Base-by-base conservation (phyloP, 2,888 invertebrate genomes). In the Amaurobius ferox region DNA sequence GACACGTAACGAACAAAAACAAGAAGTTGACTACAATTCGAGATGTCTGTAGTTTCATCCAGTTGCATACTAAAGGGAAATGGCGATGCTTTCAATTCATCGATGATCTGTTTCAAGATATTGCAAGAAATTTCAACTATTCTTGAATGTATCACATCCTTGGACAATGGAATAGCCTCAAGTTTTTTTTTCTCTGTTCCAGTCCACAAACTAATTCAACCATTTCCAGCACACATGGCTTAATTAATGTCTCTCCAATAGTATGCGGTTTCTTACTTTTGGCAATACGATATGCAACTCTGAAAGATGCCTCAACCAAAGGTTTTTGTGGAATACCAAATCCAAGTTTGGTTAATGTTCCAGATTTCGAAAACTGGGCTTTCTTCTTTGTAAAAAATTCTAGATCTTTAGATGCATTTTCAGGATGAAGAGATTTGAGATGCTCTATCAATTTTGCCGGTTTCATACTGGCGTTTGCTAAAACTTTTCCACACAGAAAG, bases 41-140 rank as follows among this genome's bases (percentile, higher is more conserved):
- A 74, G 44, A 74, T 74, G 39, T 68, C 70, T 93, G 93, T 88
- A 92, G 93, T 40, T 92, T 93, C 77, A 91, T 91, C 73, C 44
- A 72, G 39, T 77, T 73, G 66, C 79, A 79, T 79, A 79, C 72
- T 72, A 67, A 78, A 87, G 71, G 73, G 80, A 35, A 76, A 87
- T 74, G 78, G 70, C 78, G 40, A 78, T 68, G 61, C 78, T 78
- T 68, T 70, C 78, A 78, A 72, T 78, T 74, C 76, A 32, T 87
- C n/a, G 68, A 71, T 70, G 83, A 64, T 40, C 64, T 83, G 64
- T 19, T 79, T 67, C 79, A 72, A 79, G 16, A 79, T 79, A 74
- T 81, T 55, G n/a, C n/a, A n/a, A n/a, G n/a, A n/a, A n/a, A n/a
- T n/a, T n/a, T 16, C 62, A 64, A 64, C 64, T 55, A 79, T 79